Conservation (phyloP, 2,797 vertebrate species). For the Neomorphus geoffroyi region DNA sequence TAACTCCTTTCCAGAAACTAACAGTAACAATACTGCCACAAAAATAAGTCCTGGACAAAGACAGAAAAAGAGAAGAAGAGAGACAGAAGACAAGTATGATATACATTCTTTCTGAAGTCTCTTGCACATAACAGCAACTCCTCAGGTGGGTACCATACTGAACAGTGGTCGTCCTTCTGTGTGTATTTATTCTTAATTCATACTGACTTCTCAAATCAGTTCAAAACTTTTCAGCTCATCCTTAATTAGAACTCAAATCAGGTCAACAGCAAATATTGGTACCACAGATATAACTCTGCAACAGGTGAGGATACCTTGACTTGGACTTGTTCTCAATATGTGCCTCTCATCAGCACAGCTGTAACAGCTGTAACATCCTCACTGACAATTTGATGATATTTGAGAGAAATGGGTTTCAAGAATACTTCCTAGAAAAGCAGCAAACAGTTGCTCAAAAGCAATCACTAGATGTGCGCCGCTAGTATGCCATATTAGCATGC, state of each 20-base stretch:
- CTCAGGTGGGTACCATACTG: background rate
- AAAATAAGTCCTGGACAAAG: background rate
- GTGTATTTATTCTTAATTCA: background rate
- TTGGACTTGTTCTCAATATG: background rate
- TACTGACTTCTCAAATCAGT: background rate
- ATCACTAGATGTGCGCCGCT: background rate
- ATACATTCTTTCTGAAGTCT: background rate
- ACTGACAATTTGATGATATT: background rate
- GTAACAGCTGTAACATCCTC: background rate
- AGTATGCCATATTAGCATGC: background rate
- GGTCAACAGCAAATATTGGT: background rate
- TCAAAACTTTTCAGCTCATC: background rate
- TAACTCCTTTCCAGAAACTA: background rate
- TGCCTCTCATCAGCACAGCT: background rate
- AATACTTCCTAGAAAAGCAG: background rate
- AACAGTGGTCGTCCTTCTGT: background rate
- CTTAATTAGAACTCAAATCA: background rate
- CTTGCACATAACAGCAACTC: background rate
- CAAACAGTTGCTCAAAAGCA: background rate
- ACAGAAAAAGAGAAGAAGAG: background rate
- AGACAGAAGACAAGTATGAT: background rate
- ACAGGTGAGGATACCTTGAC: background rate
- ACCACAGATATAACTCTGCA: background rate
- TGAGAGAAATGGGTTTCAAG: background rate
- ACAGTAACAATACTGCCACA: background rate